phyloP scores from a whole-genome alignment of 2,797 vertebrate species.

The Pterois miles region DNA sequence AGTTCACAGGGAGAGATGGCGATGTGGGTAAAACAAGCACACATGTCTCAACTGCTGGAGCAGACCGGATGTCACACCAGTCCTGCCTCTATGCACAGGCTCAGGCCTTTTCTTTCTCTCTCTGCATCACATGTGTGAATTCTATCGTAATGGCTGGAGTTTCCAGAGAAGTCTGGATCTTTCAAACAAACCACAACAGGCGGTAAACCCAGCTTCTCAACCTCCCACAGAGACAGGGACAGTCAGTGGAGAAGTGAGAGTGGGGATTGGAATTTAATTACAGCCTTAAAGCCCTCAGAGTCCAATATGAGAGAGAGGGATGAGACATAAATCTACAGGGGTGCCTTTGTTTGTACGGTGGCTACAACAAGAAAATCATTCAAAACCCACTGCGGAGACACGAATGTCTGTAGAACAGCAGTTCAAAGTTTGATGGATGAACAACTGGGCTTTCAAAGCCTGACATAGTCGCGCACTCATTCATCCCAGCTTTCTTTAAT shows the following conservation, averaged over 20 bases:
- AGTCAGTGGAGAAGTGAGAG: constrained; percentile 79
- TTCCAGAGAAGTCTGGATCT: constrained; percentile 78
- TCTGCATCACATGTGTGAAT: constrained; percentile 80
- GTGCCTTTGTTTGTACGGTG: constrained; percentile 81
- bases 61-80: constrained; percentile 70
- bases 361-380: constrained; percentile 78
- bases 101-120: constrained; percentile 45
- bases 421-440: constrained; percentile 76
- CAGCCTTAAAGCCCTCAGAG: constrained; percentile 81
- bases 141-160: constrained; percentile 74
- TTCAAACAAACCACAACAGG: constrained; percentile 85
- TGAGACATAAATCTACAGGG: constrained; percentile 81
- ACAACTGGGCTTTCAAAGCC: constrained; percentile 64
- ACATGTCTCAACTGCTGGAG: constrained; percentile 59
- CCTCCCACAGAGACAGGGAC: constrained; percentile 82
- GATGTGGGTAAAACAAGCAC: constrained; percentile 54
- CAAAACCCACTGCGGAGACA: constrained; percentile 72
- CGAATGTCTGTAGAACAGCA: constrained; percentile 59
- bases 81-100: constrained; percentile 51
- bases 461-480: constrained; percentile 51
- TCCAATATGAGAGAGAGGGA: constrained; percentile 83
- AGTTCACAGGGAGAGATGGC: constrained; percentile 58
- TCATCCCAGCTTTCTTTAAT: constrained; percentile 76
- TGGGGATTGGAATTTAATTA: constrained; percentile 85
- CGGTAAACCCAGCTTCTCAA: constrained; percentile 81